These are phyloP conservation scores for Stomatorhinus ivindoensis DNA, from an alignment of 2,113 vertebrate species.

Conservation along the genomic window DNA sequence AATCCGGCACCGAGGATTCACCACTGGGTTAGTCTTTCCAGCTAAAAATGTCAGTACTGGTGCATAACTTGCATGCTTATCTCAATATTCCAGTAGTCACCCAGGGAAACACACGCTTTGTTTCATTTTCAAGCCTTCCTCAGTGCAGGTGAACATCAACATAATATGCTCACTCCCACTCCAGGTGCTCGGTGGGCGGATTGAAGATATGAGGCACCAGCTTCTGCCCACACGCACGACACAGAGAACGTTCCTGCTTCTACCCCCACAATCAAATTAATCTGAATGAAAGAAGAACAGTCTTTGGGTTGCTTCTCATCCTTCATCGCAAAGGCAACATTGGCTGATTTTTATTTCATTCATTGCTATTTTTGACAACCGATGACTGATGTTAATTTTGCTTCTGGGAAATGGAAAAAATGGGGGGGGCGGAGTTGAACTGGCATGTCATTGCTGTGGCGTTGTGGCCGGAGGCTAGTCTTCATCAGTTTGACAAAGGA, in stretches of 20 bases:
- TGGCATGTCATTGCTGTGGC: neutral
- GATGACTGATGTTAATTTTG: constrained; percentile 1
- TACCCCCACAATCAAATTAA: neutral
- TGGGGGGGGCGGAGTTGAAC: neutral
- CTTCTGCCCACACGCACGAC: neutral
- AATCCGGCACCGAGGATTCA: neutral
- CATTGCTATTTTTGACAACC: neutral
- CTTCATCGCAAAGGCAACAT: neutral
- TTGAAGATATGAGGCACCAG: neutral
- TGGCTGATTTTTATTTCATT: neutral
- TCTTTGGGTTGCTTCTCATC: neutral
- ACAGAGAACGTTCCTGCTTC: neutral
- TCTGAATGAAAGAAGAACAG: neutral
- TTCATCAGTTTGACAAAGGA: neutral
- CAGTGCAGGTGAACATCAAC: constrained; percentile 7
- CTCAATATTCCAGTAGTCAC: neutral
- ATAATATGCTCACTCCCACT: neutral
- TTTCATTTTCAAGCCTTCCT: neutral
- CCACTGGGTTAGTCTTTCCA: neutral
- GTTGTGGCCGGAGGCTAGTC: neutral
- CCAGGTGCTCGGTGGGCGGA: neutral
- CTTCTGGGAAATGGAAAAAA: neutral
- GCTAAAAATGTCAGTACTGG: neutral
- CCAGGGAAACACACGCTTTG: neutral
- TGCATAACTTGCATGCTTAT: neutral